Evolutionary conservation across 92 coral and sea anemone species (phyloP), one percentile per base, ranked within the genome.

Genomic region (Epizoanthus fatuus): DNA sequence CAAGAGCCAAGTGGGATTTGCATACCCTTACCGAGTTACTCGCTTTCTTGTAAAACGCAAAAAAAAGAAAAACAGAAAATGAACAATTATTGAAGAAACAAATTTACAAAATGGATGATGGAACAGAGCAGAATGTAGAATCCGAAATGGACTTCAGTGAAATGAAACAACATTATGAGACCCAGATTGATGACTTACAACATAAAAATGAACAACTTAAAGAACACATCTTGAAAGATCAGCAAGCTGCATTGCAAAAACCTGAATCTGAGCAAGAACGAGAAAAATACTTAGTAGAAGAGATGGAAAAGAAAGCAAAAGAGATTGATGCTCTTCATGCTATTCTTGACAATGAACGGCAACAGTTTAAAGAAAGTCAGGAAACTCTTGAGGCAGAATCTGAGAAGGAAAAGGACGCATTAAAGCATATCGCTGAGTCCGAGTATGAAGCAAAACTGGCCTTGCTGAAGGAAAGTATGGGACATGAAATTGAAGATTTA

Each of bases 231-330:
- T 2, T 49, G 12, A 10, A 49, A 49, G 53, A 49, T 10, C 52
- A 47, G 52, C 52, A 47, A 39, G 69, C 20, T n/a, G 63, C 82
- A 59, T 58, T 77, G 38, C 82, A 60, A 19, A 44, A 42, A 56
- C 82, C 82, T 40, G 82, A 77, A 77, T 77, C 75, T 14, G 69
- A 67, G 16, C 69, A 73, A n/a, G 89, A 72, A 42, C 70, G 57
- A 65, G 96, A 97, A 67, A 90, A 95, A 56, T 89, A 91, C 78
- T 51, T 90, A 59, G 83, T 86, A 17, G 98, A 93, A 70, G 84
- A 86, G 15, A 88, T 95, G 98, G 98, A 95, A 84, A 91, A 89
- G 51, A 94, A 92, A 32, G 87, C 84, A 5, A 75, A 85, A 15
- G 89, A 89, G 71, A 89, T 86, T 59, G 92, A 87, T 37, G 92